Base-by-base conservation (phyloP, 1,140 invertebrate genomes). In the Grapholita molesta region DNA sequence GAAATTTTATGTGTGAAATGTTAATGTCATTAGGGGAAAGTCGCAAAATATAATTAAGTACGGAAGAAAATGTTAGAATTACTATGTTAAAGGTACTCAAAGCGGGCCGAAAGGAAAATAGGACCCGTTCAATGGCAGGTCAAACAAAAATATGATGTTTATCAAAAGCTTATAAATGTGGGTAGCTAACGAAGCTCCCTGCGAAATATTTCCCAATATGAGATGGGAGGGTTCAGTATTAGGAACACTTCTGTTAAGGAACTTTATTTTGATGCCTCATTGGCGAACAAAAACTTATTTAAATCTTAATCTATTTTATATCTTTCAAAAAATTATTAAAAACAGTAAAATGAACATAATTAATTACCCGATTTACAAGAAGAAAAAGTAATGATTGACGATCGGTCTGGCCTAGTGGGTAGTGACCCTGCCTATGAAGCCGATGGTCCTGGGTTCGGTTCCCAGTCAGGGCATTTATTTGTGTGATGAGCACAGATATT, bases 191-290 rank as follows among this genome's bases (percentile, higher is more conserved):
- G 55, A 61, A 61, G 24, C 55, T 28, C 25, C 24, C 55, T 15
- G 32, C 35, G 32, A 67, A 68, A 69, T 68, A 66, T 68, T 72
- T 70, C 61, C n/a, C 61, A 64, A 75, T 75, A 75, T 72, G 70
- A 75, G 71, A 75, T 57, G 65, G 65, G 66, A 61, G 55, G 55
- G 55, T 28, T 25, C 25, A 15, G 24, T 55, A 15, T n/a, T 28
- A 15, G 55, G 25, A 28, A n/a, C 55, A 61, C 8, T 61, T 25
- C 9, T 25, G 15, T 61, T 28, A 28, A 61, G n/a, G 55, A 7
- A 28, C n/a, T 28, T 5, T 5, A 15, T 61, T 61, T 61, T 7
- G 25, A 15, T 15, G 23, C n/a, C 18, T 42, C 11, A 3, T 5
- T 52, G 5, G n/a, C 15, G 5, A 5, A 15, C 18, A 3, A 5